These are phyloP conservation scores for Lysandra coridon DNA, from an alignment of 2,888 invertebrate genomes.

Conservation along the genomic window DNA sequence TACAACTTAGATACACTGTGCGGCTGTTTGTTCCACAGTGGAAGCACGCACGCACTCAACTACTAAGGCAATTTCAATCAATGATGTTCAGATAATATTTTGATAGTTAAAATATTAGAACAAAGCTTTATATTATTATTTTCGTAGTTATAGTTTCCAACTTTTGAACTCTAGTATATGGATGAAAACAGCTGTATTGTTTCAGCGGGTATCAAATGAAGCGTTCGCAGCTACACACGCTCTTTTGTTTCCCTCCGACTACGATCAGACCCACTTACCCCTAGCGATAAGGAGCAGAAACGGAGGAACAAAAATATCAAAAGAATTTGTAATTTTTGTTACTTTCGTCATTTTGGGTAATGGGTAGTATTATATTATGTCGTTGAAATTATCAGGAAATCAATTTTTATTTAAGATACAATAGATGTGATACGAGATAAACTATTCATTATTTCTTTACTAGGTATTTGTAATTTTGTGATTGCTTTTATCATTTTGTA, in stretches of 20 bases:
- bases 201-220: conserved; percentile 69
- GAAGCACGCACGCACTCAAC: too few relatives aligned
- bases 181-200: conserved; percentile 23
- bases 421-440: neutral
- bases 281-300: neutral
- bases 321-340: conserved; percentile 2
- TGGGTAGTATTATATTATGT: conserved; percentile 28
- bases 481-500: neutral
- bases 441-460: neutral
- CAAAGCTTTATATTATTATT: too few relatives aligned
- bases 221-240: conserved; percentile 70
- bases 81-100: too few relatives aligned
- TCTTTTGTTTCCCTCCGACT: conserved; percentile 48
- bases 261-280: neutral
- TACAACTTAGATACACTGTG: too few relatives aligned
- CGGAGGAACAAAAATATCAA: neutral
- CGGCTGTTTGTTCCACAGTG: too few relatives aligned
- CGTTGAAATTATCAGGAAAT: neutral
- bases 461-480: neutral
- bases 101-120: too few relatives aligned
- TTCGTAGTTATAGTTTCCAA: too few relatives aligned
- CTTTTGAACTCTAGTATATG: too few relatives aligned
- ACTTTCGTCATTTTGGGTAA: conserved; percentile 32
- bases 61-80: too few relatives aligned
- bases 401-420: conserved; percentile 28